phyloP scores from a whole-genome alignment of 2,113 vertebrate species.

The Vidua chalybeata region DNA sequence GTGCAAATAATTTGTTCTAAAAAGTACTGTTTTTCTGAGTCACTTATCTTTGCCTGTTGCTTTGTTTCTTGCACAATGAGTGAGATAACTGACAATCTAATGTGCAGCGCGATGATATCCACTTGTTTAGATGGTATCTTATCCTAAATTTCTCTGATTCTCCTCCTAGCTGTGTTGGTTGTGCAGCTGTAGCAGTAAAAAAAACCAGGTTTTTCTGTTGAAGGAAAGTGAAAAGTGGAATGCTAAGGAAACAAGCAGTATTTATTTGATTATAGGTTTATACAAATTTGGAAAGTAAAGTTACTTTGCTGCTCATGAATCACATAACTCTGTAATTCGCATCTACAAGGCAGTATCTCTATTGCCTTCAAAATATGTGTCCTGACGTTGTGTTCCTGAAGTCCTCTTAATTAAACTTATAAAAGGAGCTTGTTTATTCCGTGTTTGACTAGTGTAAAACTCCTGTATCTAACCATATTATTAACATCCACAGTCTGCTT shows the following conservation, averaged over 20 bases:
- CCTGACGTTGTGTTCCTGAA: not conserved
- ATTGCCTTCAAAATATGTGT: not conserved
- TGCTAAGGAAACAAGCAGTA: not conserved
- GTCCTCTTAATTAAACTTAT: not conserved
- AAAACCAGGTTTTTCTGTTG: not conserved
- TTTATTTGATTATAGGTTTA: not conserved
- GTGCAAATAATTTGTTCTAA: not conserved
- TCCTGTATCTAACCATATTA: conserved; percentile 8
- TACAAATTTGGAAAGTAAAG: not conserved
- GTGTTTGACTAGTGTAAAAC: not conserved
- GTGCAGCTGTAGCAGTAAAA: not conserved
- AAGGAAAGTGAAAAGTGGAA: not conserved
- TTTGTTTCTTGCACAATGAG: not conserved
- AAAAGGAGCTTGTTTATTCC: not conserved
- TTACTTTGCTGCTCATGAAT: not conserved
- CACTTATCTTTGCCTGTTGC: not conserved
- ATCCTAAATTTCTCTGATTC: not conserved
- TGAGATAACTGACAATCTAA: not conserved
- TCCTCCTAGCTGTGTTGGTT: not conserved
- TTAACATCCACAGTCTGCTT: conserved; percentile 35
- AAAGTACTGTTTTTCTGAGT: not conserved
- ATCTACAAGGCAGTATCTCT: not conserved
- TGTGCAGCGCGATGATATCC: not conserved
- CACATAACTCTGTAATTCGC: not conserved
- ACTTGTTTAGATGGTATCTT: not conserved